Evolutionary conservation across 2,113 vertebrate genomes (phyloP), one percentile per base, ranked within the genome.

Genomic region (Apus apus): DNA sequence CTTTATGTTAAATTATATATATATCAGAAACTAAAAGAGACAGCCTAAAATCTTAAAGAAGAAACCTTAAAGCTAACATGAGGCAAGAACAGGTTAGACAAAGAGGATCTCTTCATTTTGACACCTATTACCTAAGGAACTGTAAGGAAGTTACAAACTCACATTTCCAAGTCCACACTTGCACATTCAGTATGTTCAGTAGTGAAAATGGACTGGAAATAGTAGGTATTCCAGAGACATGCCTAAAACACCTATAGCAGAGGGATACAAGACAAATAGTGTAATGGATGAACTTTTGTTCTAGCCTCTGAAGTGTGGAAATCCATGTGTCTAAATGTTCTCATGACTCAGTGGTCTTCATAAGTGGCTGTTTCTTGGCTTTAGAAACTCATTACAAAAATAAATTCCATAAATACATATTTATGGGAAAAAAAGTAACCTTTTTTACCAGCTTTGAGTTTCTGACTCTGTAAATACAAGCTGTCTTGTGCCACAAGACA

Each of bases 41-140:
- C 15, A 87, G 5, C 5, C 45, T 54, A 45, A 21, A 80, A 34
- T 43, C 5, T 72, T 34, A 75, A 56, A 83, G n/a, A 53, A n/a
- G 18, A 81, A 71, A 74, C 51, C 48, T 60, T n/a, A n/a, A 73
- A 46, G 5, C 6, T 40, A 62, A 17, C 0, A 0, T 1, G 4
- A 23, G 13, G 21, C 53, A 88, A 61, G 3, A 76, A 4, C 6
- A 46, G 5, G 3, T 50, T 64, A 64, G 17, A 48, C 17, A 43
- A 71, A 74, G 27, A 54, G 9, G 2, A 46, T 48, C 2, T 70
- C 73, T 77, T 22, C 2, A 23, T 58, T 91, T 73, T 79, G 13
- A 26, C 76, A 8, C 11, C 7, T 80, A 8, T 30, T 70, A 74
- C 36, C 22, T 25, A 18, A 77, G 19, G 17, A 89, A 51, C 9